Evolutionary conservation across 2,888 invertebrate genomes (phyloP).

Genomic region (Entomobrya multifasciata): DNA sequence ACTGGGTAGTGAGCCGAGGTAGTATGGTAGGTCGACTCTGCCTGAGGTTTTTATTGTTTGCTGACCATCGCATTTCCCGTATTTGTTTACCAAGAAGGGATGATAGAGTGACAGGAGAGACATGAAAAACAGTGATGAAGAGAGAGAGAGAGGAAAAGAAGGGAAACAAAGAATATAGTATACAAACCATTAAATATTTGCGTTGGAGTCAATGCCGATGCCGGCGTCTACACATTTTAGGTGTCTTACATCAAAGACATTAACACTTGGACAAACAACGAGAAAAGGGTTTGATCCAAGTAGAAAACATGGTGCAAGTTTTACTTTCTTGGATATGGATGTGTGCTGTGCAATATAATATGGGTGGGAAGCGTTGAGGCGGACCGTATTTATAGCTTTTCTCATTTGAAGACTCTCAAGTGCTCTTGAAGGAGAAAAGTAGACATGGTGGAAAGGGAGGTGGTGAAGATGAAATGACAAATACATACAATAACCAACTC

Average conservation of each 20-base stretch:
- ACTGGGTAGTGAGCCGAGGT: too few species aligned
- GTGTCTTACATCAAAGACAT: constrained; percentile 17
- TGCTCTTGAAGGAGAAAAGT: constrained; percentile 14
- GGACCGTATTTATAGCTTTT: constrained; percentile 22
- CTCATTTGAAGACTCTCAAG: not conserved
- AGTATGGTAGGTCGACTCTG: not conserved
- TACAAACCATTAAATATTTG: constrained; percentile 28
- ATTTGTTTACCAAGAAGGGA: constrained; percentile 33
- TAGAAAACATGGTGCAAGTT: not conserved
- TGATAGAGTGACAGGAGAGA: constrained; percentile 35
- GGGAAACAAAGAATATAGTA: not conserved
- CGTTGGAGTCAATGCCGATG: not conserved
- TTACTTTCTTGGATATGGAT: constrained; percentile 8
- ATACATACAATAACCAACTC: constrained; percentile 4
- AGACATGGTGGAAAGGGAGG: not conserved
- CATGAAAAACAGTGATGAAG: constrained; percentile 5
- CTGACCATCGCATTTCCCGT: constrained; percentile 34
- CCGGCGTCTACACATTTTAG: constrained; percentile 2
- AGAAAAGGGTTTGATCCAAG: not conserved
- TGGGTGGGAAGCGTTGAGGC: constrained; percentile 27
- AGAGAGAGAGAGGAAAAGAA: not conserved
- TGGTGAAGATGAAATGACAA: not conserved
- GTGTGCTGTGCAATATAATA: too few species aligned
- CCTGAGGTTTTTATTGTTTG: constrained; percentile 46
- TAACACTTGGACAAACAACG: constrained; percentile 41